Base-by-base conservation (phyloP, 1,140 invertebrate genomes). In the Limonius californicus region DNA sequence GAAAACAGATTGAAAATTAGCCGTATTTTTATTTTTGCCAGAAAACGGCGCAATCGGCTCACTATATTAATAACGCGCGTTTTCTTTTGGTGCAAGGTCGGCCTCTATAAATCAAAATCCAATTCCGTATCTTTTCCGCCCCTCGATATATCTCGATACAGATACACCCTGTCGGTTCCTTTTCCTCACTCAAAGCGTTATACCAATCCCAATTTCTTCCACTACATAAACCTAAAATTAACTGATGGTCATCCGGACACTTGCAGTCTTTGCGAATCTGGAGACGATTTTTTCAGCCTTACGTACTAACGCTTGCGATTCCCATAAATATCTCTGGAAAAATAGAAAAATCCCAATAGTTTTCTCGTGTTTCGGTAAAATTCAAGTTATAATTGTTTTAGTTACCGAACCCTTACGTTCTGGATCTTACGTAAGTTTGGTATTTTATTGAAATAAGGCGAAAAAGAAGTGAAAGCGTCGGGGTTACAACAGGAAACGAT, bases 1-100 rank as follows among this genome's bases (percentile, higher is more conserved):
- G 69, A 70, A 70, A 70, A 67, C 63, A 69, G 68, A 70, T 70
- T 70, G 67, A 62, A 69, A 67, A 70, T 70, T 70, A 68, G 19
- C 45, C 16, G 45, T 21, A 50, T 50, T 50, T 50, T 45, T 50
- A 50, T 50, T 19, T 50, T 50, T 12, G 2, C 35, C 35, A 6
- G 3, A 39, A 39, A 39, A 39, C 2, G 9, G 23, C 35, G 2
- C 11, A 6, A 39, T 12, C 35, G 2, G 11, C 11, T 39, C 2
- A 39, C 2, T 39, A 12, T 39, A 39, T 39, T 39, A 39, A 39
- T 39, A 39, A 39, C n/a, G 8, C n/a, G n/a, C 35, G 15, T 50
- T 12, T 50, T 50, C 3, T 50, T 45, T 45, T 7, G 43, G 15
- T 8, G 15, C 4, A 18, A n/a, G 45, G 18, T 19, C 45, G 45